A percentile compares a stretch with the other conserved stretches of the same genome.
phyloP scores from a whole-genome alignment of 2,888 invertebrate genomes.

The Diarsia brunnea region DNA sequence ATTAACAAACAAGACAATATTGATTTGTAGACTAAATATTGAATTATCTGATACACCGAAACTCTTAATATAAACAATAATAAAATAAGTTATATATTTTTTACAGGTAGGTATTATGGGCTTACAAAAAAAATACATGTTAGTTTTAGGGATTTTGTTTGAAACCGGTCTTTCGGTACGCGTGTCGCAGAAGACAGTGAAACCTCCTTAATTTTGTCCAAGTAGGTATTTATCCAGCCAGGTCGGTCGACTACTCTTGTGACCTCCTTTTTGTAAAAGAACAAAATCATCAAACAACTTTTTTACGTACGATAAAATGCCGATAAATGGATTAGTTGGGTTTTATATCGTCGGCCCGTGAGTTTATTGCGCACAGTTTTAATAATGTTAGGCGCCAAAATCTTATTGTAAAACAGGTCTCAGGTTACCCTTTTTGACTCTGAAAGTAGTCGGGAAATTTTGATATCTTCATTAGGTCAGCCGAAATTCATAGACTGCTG shows the following conservation, averaged over 20 bases:
- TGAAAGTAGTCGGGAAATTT: not conserved
- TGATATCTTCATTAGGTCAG: not conserved
- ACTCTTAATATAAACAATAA: not conserved
- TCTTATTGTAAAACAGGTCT: not conserved
- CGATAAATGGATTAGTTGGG: slow-evolving; percentile 3
- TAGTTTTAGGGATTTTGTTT: not conserved
- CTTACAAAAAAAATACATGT: not conserved
- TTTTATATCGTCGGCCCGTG: slow-evolving; percentile 9
- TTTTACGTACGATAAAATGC: slow-evolving; percentile 36
- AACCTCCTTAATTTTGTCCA: not conserved
- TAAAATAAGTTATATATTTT: not conserved
- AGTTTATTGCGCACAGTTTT: slow-evolving; percentile 9
- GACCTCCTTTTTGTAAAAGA: slow-evolving; percentile 42
- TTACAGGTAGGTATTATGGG: too few relatives aligned
- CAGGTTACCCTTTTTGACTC: not conserved
- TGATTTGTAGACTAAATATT: not conserved
- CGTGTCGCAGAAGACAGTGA: not conserved
- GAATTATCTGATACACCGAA: not conserved
- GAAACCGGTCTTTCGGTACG: not conserved
- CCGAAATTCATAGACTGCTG: rapidly evolving
- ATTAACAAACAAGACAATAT: not conserved
- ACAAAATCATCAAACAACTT: slow-evolving; percentile 34
- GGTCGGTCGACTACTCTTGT: slow-evolving; percentile 33
- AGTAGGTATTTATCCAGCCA: slow-evolving; percentile 9
- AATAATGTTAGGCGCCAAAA: slow-evolving; percentile 15